Percentiles rank a stretch among this genome's conserved stretches.
These are phyloP conservation scores for Scophthalmus maximus DNA, from an alignment of 2,113 vertebrate genomes.

Conservation along the genomic window DNA sequence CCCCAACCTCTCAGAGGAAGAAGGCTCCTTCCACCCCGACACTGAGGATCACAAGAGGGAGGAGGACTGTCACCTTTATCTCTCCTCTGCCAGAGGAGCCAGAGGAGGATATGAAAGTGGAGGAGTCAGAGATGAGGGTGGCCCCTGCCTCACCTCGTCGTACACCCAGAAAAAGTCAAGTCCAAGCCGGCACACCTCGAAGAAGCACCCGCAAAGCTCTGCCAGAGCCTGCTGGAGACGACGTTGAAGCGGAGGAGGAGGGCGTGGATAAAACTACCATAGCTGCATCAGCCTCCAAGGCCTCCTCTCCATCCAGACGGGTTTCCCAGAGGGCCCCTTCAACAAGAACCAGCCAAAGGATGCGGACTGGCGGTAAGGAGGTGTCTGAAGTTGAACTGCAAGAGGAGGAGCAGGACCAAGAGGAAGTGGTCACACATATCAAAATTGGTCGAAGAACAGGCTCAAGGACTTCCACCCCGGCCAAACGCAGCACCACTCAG, in stretches of 20 bases:
- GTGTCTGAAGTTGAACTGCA: conserved; percentile 17
- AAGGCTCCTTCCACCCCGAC: conserved; percentile 69
- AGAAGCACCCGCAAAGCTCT: conserved; percentile 62
- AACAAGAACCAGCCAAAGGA: conserved; percentile 23
- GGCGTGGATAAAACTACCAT: conserved; percentile 11
- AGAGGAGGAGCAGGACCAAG: conserved; percentile 21
- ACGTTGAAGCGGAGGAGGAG: conserved; percentile 2
- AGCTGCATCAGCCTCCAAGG: conserved; percentile 46
- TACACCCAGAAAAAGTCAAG: conserved; percentile 59
- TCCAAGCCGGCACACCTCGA: conserved; percentile 46
- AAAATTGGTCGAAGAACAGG: conserved; percentile 4
- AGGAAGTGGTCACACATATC: conserved; percentile 4
- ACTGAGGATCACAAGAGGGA: conserved; percentile 78
- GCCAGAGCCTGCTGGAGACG: not conserved
- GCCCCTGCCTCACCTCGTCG: conserved; percentile 61
- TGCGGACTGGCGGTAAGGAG: not conserved
- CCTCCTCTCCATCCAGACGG: conserved; percentile 77
- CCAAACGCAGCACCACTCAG: conserved; percentile 48
- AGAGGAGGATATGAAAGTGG: conserved; percentile 34
- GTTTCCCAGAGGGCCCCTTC: conserved; percentile 42
- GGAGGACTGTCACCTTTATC: conserved; percentile 70
- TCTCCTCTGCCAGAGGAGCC: conserved; percentile 58
- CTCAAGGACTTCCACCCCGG: conserved; percentile 38
- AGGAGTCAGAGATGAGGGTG: conserved; percentile 47
- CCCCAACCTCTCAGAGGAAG: conserved; percentile 34